These are phyloP conservation scores for Epinephelus lanceolatus DNA, from an alignment of 2,113 vertebrate species.

Conservation along the genomic window DNA sequence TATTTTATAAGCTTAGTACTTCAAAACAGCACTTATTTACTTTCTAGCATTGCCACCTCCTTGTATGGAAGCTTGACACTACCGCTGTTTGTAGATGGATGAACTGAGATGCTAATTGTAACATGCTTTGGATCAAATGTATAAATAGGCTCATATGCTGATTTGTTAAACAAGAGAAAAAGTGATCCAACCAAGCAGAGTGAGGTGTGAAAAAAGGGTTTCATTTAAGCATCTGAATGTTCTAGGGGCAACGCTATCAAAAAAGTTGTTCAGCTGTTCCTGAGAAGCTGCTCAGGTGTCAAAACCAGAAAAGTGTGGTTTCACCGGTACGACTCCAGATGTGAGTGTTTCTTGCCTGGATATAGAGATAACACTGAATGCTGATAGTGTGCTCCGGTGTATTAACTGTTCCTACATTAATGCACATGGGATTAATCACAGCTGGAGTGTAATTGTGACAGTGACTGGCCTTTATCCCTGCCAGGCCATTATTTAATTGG, in stretches of 20 bases:
- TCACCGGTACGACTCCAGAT: not conserved
- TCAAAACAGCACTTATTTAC: not conserved
- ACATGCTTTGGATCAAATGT: no score
- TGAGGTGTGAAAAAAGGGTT: not conserved
- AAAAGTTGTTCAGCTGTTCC: slow-evolving; percentile 37
- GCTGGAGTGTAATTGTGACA: slow-evolving; percentile 61
- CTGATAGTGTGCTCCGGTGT: slow-evolving; percentile 14
- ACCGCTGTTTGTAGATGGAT: not conserved
- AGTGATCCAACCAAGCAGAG: not conserved
- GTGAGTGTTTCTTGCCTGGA: slow-evolving; percentile 12
- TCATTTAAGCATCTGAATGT: not conserved
- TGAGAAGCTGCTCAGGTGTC: slow-evolving; percentile 36
- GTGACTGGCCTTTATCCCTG: slow-evolving; percentile 56
- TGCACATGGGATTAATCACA: slow-evolving; percentile 56
- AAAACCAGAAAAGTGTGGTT: not conserved
- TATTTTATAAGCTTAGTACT: no score
- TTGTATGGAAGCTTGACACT: not conserved
- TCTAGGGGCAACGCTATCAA: no score
- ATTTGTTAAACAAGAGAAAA: not conserved
- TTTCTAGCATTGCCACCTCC: not conserved
- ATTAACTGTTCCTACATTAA: slow-evolving; percentile 9
- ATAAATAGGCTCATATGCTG: not conserved
- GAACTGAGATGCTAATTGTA: no score
- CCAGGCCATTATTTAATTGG: slow-evolving; percentile 61
- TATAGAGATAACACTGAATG: not conserved